These are phyloP conservation scores for Ichneumon xanthorius DNA, from an alignment of 2,888 invertebrate genomes.

Conservation along the genomic window DNA sequence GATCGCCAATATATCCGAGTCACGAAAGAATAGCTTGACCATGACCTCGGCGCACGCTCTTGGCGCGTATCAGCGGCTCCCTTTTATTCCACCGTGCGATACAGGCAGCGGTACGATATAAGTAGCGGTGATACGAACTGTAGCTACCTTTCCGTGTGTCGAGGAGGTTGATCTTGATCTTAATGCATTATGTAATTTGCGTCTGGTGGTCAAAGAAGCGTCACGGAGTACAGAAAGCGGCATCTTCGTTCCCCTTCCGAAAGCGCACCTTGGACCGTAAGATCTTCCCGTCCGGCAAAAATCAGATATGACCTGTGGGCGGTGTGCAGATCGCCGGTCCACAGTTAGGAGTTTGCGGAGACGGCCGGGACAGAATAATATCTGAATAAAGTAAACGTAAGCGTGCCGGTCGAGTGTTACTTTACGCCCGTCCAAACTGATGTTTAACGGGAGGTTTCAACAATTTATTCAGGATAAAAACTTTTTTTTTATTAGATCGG, in stretches of 20 bases:
- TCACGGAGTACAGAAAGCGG: constrained; percentile 25
- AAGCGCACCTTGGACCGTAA: constrained; percentile 24
- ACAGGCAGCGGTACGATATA: neutral
- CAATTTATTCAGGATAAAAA: neutral
- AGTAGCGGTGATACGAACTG: neutral
- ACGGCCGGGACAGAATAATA: constrained; percentile 71
- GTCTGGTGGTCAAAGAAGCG: constrained; percentile 4
- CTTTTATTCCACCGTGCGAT: constrained; percentile 8
- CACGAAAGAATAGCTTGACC: constrained; percentile 61
- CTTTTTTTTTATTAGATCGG: neutral
- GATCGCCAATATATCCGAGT: neutral
- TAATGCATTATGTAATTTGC: constrained; percentile 76
- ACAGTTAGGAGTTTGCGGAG: constrained; percentile 8
- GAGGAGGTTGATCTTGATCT: constrained; percentile 59
- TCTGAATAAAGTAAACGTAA: constrained; percentile 76
- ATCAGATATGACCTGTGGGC: constrained; percentile 71
- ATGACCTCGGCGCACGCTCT: constrained; percentile 73
- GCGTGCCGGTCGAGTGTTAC: constrained; percentile 55
- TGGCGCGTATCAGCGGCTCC: no score
- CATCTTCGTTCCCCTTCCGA: constrained; percentile 51
- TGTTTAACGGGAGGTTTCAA: neutral
- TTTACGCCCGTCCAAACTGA: neutral
- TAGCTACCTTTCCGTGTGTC: constrained; percentile 27
- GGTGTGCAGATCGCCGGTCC: constrained; percentile 29
- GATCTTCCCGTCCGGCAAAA: constrained; percentile 63